phyloP scores from a whole-genome alignment of 2,113 vertebrate species.

The Corynorhinus townsendii region DNA sequence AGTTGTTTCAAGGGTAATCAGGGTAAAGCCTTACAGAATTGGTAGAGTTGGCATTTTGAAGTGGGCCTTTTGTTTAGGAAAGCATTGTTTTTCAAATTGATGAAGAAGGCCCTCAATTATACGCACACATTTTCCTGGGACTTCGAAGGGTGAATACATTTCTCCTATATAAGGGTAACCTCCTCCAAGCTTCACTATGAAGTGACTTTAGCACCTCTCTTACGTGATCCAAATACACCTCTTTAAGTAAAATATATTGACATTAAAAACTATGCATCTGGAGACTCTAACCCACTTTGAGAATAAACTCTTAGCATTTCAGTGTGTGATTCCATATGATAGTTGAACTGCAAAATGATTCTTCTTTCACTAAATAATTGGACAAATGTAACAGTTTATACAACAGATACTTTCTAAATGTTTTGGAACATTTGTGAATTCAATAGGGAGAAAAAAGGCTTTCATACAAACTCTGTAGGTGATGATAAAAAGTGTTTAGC shows the following conservation, averaged over 20 bases:
- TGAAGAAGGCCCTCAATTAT: background rate
- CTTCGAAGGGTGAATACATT: background rate
- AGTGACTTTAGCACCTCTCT: background rate
- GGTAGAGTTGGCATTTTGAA: background rate
- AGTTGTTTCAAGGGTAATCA: background rate
- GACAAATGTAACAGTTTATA: slow-evolving; percentile 1
- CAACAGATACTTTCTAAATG: background rate
- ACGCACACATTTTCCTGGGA: background rate
- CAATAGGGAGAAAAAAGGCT: background rate
- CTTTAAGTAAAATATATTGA: background rate
- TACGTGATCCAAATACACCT: background rate
- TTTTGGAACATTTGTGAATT: background rate
- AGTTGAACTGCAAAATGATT: background rate
- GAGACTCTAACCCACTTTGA: background rate
- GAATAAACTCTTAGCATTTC: background rate
- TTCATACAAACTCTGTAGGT: background rate
- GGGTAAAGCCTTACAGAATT: background rate
- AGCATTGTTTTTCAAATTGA: background rate
- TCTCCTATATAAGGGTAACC: background rate
- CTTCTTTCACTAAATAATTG: background rate
- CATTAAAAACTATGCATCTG: background rate
- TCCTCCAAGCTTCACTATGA: background rate
- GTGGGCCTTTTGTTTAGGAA: background rate
- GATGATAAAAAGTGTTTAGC: background rate
- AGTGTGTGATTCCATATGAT: background rate